These are phyloP conservation scores for Phania funesta DNA, from an alignment of 2,888 invertebrate genomes.

Conservation along the genomic window DNA sequence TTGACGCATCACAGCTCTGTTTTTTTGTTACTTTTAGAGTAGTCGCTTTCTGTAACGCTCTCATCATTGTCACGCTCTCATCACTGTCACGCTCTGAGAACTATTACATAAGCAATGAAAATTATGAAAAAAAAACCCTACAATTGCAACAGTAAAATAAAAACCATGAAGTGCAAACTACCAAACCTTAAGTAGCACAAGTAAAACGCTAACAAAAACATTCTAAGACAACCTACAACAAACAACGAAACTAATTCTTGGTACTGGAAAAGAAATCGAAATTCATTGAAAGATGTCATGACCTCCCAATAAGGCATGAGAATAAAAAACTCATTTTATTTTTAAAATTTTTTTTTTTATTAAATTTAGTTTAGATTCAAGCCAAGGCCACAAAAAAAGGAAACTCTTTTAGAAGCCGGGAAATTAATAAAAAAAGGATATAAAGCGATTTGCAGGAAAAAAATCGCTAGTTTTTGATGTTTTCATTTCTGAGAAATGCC, in stretches of 20 bases:
- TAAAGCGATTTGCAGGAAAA: neutral
- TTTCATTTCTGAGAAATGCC: constrained; percentile 43
- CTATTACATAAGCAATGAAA: neutral
- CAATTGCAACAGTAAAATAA: constrained; percentile 10
- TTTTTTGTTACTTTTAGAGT: no score
- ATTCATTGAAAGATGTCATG: constrained; percentile 53
- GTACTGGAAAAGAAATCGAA: constrained; percentile 7
- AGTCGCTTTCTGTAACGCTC: no score
- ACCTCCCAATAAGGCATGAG: constrained; percentile 47
- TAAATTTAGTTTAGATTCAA: neutral
- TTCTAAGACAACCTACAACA: neutral
- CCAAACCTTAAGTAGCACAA: constrained; percentile 46
- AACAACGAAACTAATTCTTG: neutral
- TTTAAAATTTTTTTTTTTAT: neutral
- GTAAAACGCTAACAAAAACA: constrained; percentile 32
- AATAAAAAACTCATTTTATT: constrained; percentile 14
- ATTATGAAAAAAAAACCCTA: neutral
- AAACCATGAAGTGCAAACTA: constrained; percentile 53
- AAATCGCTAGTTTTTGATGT: constrained; percentile 45
- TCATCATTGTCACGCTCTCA: constrained; percentile 26
- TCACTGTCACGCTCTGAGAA: no score
- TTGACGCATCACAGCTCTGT: no score
- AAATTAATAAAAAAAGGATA: constrained; percentile 29
- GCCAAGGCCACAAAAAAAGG: neutral
- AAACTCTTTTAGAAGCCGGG: neutral